These are phyloP conservation scores for Penaeus indicus DNA, from an alignment of 1,140 invertebrate genomes.

Conservation along the genomic window DNA sequence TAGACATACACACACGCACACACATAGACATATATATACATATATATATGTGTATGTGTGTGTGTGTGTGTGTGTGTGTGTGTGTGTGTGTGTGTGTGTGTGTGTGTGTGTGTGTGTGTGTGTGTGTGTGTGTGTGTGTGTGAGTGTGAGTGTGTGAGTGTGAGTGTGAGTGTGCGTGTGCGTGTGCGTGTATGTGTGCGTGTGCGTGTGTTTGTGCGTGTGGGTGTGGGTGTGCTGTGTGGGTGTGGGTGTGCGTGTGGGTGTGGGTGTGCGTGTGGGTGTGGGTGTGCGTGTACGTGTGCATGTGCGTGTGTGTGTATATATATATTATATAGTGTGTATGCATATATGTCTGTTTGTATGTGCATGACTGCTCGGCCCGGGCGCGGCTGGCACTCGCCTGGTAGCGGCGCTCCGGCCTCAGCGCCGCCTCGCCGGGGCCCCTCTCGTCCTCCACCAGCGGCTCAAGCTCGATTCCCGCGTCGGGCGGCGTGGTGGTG, in stretches of 20 bases:
- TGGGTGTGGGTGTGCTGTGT: too few relatives aligned
- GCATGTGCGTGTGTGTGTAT: background rate
- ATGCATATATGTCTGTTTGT: conserved; percentile 13
- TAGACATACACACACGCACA: too few relatives aligned
- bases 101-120: background rate
- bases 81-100: conserved; percentile 38
- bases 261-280: conserved; percentile 26
- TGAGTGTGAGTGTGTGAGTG: too few relatives aligned
- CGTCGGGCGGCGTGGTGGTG: conserved; percentile 29
- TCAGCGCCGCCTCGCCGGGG: background rate
- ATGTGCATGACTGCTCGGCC: background rate
- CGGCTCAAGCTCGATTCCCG: conserved; percentile 47
- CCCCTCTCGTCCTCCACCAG: conserved; percentile 32
- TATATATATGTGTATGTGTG: too few relatives aligned
- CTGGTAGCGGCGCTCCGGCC: background rate
- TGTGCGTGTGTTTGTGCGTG: too few relatives aligned
- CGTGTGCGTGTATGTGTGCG: too few relatives aligned
- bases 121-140: too few relatives aligned
- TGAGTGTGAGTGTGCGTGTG: too few relatives aligned
- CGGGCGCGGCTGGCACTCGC: background rate
- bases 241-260: conserved; percentile 26
- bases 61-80: background rate
- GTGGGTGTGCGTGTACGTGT: background rate
- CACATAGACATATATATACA: too few relatives aligned
- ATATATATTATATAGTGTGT: too few relatives aligned